Evolutionary conservation across 30 jellyfish, hydroid and myxozoan genomes (phyloP).

Genomic region (Pelagia noctiluca): DNA sequence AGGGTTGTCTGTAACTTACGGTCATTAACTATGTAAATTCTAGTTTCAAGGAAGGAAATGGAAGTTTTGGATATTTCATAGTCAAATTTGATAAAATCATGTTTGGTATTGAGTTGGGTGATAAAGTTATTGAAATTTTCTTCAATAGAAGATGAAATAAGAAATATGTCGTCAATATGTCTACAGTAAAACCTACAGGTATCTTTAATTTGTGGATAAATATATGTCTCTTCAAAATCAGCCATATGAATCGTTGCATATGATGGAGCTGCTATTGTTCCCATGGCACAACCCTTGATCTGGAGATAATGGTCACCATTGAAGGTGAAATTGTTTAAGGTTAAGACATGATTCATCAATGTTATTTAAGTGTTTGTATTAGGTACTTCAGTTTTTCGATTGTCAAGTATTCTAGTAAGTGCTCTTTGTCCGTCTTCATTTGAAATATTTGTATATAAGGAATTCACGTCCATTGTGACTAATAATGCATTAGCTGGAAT

Average conservation of each 20-base stretch:
- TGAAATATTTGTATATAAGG: background rate
- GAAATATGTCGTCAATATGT: conserved; percentile 64
- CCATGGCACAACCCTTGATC: too few relatives aligned
- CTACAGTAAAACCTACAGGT: conserved; percentile 41
- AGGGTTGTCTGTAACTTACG: conserved; percentile 34
- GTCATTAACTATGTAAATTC: conserved; percentile 24
- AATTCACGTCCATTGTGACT: too few relatives aligned
- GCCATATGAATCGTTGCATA: conserved; percentile 55
- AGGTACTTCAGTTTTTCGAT: background rate
- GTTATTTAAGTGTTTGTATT: background rate
- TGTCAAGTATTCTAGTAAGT: background rate
- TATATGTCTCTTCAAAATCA: conserved; percentile 46
- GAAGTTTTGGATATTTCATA: background rate
- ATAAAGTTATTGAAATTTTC: conserved; percentile 26
- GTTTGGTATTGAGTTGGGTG: conserved; percentile 30
- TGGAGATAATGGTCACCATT: background rate
- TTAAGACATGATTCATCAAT: background rate
- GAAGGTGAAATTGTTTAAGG: too few relatives aligned
- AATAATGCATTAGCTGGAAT: background rate
- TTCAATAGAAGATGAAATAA: conserved; percentile 18
- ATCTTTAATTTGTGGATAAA: conserved; percentile 23
- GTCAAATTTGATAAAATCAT: conserved; percentile 28
- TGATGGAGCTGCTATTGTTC: too few relatives aligned
- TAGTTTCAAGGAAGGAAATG: conserved; percentile 18
- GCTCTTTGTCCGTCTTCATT: background rate